A percentile compares a stretch with the other conserved stretches of the same genome.
Conservation (phyloP, 2,888 invertebrate genomes). For the Leuctra nigra region DNA sequence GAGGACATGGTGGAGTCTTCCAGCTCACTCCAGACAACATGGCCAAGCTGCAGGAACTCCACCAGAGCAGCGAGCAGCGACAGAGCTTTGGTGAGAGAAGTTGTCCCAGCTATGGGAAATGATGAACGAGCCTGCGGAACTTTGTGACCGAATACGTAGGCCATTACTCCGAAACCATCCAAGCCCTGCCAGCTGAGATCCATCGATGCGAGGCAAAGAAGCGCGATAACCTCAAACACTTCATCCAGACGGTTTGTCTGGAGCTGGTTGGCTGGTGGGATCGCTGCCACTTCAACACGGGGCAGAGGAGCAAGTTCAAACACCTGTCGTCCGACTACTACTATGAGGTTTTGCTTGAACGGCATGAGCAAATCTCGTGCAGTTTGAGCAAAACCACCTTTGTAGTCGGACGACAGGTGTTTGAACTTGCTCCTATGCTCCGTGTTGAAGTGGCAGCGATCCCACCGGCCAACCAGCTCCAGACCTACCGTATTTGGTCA, state of each 20-base stretch:
- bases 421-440: conserved; percentile 54
- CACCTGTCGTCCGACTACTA: conserved; percentile 61
- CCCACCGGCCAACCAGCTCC: conserved; percentile 70
- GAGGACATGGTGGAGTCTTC: too few relatives aligned
- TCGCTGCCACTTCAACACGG: conserved; percentile 59
- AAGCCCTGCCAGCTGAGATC: conserved; percentile 60
- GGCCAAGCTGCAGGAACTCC: conserved; percentile 46
- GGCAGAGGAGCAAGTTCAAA: conserved; percentile 54
- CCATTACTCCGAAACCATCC: conserved; percentile 49
- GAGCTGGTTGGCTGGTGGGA: conserved; percentile 74
- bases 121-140: conserved; percentile 57
- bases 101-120: conserved; percentile 65
- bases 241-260: conserved; percentile 58
- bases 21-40: too few relatives aligned
- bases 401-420: conserved; percentile 59
- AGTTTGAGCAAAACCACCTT: conserved; percentile 71
- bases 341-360: conserved; percentile 69
- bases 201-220: conserved; percentile 68
- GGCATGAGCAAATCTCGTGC: conserved; percentile 78
- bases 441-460: conserved; percentile 62
- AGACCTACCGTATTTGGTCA: conserved; percentile 56
- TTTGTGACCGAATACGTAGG: conserved; percentile 57
- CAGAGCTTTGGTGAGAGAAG: conserved; percentile 51
- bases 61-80: conserved; percentile 49
- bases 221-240: conserved; percentile 59